Evolutionary conservation across 2,888 invertebrate genomes (phyloP), one percentile per base, ranked within the genome.

Genomic region (Dugesia japonica): DNA sequence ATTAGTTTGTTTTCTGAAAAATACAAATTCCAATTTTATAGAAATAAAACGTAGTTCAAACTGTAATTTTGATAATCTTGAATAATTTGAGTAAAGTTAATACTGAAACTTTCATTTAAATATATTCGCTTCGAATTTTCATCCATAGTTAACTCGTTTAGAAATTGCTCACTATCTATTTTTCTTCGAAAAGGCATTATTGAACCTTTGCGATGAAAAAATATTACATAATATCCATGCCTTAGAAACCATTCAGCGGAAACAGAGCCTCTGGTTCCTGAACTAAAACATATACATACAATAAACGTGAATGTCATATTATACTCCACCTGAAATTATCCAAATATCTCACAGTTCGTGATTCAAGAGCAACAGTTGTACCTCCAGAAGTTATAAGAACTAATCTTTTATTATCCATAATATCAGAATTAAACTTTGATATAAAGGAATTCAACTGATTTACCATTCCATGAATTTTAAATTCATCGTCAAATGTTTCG

Each of bases 301-400:
- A 13, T 20, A 13, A 56, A 56, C 1, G 7, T n/a, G 17, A 56
- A 9, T 9, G 17, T 56, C 4, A 13, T n/a, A 9, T 56, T n/a
- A 56, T 13, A 26, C 73, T 27, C 28, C 20, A 42, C 71, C 78
- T 97, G 86, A 98, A 98, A 87, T 98, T 98, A 85, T 98, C 98
- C 76, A 98, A 93, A 85, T 92, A 98, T 74, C 98, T 88, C 0
- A 98, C 98, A 0, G 95, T 94, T 83, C 94, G 92, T 84, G 92
- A 92, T 83, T 98, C 98, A 77, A 98, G 85, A 0, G 97, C 97
- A 1, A 95, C 92, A 42, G 92, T 92, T 1, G 97, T 98, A 76
- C 97, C 97, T 42, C 97, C 97, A 78, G 94, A 94, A 0, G 78
- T 78, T 26, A 78, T 42, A 26, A 78, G 23, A 33, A 76, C 78